Evolutionary conservation across 2,113 vertebrate species (phyloP).

Genomic region (Anarrhichthys ocellatus): DNA sequence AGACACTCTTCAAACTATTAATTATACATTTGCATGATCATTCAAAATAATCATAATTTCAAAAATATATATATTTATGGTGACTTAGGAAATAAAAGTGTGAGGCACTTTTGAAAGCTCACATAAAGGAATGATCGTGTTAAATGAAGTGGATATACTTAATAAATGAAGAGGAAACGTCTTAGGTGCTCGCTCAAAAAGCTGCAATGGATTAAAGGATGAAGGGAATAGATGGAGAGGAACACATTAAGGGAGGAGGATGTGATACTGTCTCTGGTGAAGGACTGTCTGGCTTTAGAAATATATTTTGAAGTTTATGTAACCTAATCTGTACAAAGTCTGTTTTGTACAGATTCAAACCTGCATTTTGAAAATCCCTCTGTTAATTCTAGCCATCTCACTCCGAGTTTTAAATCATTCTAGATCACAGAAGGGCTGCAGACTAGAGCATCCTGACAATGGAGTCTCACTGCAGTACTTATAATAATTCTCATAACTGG

Average conservation of each 20-base stretch:
- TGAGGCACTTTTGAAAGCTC: background rate
- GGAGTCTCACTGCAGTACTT: background rate
- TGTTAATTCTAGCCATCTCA: background rate
- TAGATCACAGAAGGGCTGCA: background rate
- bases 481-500: background rate
- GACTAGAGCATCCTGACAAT: background rate
- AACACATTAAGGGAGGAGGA: background rate
- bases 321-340: too few relatives aligned
- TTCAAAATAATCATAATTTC: background rate
- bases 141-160: background rate
- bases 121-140: background rate
- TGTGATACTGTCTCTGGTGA: background rate
- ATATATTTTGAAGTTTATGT: background rate
- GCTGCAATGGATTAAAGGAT: slow-evolving; percentile 5
- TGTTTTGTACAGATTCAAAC: background rate
- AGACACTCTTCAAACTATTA: background rate
- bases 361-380: background rate
- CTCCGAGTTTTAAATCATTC: background rate
- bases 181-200: background rate
- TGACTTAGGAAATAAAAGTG: background rate
- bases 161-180: background rate
- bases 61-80: too few relatives aligned
- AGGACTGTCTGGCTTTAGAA: background rate
- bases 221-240: background rate
- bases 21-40: background rate